These are phyloP conservation scores for Poecilia velifera DNA, from an alignment of 2,797 vertebrate genomes.

Conservation along the genomic window DNA sequence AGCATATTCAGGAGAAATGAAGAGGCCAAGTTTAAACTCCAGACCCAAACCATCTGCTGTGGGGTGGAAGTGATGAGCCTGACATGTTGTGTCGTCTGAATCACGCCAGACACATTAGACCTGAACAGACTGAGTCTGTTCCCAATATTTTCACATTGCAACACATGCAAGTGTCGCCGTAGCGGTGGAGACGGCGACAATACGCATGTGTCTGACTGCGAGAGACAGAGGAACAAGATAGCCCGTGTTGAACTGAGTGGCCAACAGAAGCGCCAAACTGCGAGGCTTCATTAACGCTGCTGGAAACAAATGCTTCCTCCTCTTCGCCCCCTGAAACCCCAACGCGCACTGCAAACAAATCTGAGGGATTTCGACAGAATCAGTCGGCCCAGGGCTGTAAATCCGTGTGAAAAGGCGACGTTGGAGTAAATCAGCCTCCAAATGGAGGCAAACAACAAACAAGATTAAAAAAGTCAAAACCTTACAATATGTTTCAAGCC, in stretches of 20 bases:
- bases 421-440: conserved; percentile 36
- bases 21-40: neutral
- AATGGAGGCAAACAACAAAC: conserved; percentile 25
- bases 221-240: conserved; percentile 18
- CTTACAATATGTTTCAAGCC: conserved; percentile 7
- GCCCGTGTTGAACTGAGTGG: conserved; percentile 1
- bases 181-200: conserved; percentile 20
- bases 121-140: conserved; percentile 43
- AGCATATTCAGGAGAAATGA: neutral
- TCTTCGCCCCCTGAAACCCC: conserved; percentile 53
- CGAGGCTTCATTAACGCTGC: conserved; percentile 22
- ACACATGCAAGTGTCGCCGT: conserved; percentile 12
- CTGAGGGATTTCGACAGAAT: conserved; percentile 42
- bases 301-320: conserved; percentile 36
- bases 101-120: conserved; percentile 57
- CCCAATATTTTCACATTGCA: neutral
- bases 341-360: conserved; percentile 44
- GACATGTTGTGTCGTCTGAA: conserved; percentile 27
- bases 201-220: conserved; percentile 14
- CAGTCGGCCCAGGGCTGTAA: conserved; percentile 10
- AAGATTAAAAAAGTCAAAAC: neutral
- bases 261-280: conserved; percentile 41
- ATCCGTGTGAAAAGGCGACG: conserved; percentile 33
- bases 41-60: conserved; percentile 5
- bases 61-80: neutral